Evolutionary conservation across 2,888 invertebrate species (phyloP).

Genomic region (Gisinianus flammeolus): DNA sequence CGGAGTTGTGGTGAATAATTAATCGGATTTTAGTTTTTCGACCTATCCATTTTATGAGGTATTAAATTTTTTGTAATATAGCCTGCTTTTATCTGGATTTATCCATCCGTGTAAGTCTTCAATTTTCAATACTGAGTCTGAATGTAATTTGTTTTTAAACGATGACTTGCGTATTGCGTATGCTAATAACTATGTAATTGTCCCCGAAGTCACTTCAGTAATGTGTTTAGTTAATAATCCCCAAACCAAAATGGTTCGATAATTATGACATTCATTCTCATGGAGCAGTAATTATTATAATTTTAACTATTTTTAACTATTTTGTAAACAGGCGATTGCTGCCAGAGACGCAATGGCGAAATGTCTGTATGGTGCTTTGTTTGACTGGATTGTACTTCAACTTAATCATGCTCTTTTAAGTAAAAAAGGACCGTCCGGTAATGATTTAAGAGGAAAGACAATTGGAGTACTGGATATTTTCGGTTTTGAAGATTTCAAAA

Average conservation of each 20-base stretch:
- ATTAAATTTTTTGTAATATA: slow-evolving; percentile 18
- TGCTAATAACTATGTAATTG: too few relatives aligned
- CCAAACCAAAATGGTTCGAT: neutral
- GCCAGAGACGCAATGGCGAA: slow-evolving; percentile 96
- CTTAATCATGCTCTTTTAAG: slow-evolving; percentile 92
- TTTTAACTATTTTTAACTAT: slow-evolving; percentile 1
- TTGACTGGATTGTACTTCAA: slow-evolving; percentile 97
- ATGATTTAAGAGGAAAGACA: slow-evolving; percentile 88
- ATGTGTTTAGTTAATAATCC: neutral
- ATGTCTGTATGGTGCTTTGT: slow-evolving; percentile 92
- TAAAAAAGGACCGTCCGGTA: slow-evolving; percentile 77
- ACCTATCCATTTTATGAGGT: neutral
- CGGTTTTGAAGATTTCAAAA: slow-evolving; percentile 88
- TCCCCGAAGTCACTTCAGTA: too few relatives aligned
- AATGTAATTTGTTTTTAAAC: too few relatives aligned
- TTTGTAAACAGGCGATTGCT: slow-evolving; percentile 73
- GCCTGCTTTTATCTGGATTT: slow-evolving; percentile 36
- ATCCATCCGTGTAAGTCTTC: neutral
- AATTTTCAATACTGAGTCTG: too few relatives aligned
- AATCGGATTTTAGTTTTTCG: too few relatives aligned
- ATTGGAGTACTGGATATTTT: slow-evolving; percentile 96
- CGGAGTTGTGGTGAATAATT: too few relatives aligned
- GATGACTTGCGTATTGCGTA: too few relatives aligned
- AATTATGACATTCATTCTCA: too few relatives aligned
- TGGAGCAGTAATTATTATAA: neutral